Evolutionary conservation across 2,888 invertebrate genomes (phyloP), one percentile per base, ranked within the genome.

Genomic region (Magallana nippona): DNA sequence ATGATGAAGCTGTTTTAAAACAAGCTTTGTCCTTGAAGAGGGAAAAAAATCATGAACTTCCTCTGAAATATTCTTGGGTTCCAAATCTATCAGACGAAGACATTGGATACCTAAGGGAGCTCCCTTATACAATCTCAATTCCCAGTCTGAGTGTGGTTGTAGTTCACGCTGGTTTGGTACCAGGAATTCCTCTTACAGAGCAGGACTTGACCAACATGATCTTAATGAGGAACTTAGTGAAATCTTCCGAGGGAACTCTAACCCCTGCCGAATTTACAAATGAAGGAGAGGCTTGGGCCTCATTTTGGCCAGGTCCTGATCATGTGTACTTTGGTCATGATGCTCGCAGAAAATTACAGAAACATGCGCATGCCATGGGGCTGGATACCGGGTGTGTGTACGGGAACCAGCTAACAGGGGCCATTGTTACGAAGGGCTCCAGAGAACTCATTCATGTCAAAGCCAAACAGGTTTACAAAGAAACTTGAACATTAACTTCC

Each of bases 301-400:
- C 90, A 1, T 32, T 89, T 15, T 94, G 94, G 94, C 82, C 82
- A 3, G 94, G 94, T 2, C 94, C 94, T 3, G 86, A 92, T 79
- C 94, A 94, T 88, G 92, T 94, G 11, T 94, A 94, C 87, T 94
- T 93, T 86, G 94, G 94, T 56, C 94, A 94, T 82, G 94, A 94
- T 89, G 94, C 94, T 2, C 87, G 87, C n/a, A 82, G 94, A 55
- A 87, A 88, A 55, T 86, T 94, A 17, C 94, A 94, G 87, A 56
- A 82, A 19, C 88, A 88, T 82, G 84, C 87, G 11, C 89, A 87
- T 86, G 93, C 94, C 13, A 94, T 94, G 2, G 94, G 94, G 11
- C 86, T 94, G n/a, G 94, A 94, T 86, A 94, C 94, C 1, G 94
- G 94, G 0, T 94, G 94, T 89, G 90, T 93, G 44, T 94, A 94